Conservation (phyloP, 2,113 vertebrate genomes). For the Eptatretus burgeri region DNA sequence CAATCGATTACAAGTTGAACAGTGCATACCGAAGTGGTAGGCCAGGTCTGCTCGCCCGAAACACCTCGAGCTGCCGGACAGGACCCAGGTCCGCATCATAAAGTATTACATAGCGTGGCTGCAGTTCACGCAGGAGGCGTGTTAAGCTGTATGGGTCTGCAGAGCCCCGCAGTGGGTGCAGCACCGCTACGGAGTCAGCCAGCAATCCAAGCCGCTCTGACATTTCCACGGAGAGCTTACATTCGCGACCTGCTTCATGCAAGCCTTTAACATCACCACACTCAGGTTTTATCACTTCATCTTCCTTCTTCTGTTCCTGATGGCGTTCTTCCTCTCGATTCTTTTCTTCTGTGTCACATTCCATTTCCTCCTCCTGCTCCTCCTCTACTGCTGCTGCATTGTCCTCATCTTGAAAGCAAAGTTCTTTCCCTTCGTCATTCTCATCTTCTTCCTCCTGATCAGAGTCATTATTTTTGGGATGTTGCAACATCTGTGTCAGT, state of each 20-base stretch:
- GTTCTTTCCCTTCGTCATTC: conserved; percentile 13
- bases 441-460: conserved; percentile 48
- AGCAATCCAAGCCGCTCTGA: conserved; percentile 21
- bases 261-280: too few species aligned
- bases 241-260: too few species aligned
- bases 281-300: too few species aligned
- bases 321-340: too few species aligned
- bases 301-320: too few species aligned
- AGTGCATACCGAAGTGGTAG: conserved; percentile 34
- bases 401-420: conserved; percentile 9
- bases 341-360: not conserved
- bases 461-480: conserved; percentile 20
- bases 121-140: conserved; percentile 49
- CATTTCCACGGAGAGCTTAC: too few species aligned
- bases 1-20: too few species aligned
- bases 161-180: conserved; percentile 58
- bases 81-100: conserved; percentile 68
- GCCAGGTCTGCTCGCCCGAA: conserved; percentile 49
- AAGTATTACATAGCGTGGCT: conserved; percentile 50
- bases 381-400: conserved; percentile 19
- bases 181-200: conserved; percentile 45
- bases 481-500: conserved; percentile 14
- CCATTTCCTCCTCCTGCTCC: conserved; percentile 12
- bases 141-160: conserved; percentile 58
- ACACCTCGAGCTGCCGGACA: conserved; percentile 68